Conservation (phyloP, 2,797 vertebrate genomes). For the Neosalanx taihuensis region DNA sequence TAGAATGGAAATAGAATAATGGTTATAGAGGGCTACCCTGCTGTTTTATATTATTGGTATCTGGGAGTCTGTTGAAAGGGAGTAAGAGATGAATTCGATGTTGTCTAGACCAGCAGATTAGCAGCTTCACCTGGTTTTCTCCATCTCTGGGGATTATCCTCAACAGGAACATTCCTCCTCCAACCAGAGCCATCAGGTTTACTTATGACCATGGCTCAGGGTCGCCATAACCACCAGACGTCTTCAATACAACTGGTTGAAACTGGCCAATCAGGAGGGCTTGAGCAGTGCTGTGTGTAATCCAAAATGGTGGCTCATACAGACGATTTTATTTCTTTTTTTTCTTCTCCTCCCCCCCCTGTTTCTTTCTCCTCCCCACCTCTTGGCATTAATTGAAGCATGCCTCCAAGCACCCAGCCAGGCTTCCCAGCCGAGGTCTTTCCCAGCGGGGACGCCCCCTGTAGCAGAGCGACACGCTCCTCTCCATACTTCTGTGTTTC, state of each 20-base stretch:
- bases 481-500: constrained; percentile 30
- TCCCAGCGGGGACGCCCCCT: constrained; percentile 19
- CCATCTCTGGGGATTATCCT: not conserved
- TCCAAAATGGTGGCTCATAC: constrained; percentile 35
- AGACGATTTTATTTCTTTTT: not conserved
- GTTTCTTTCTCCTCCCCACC: constrained; percentile 9
- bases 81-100: not conserved
- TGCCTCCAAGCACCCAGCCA: constrained; percentile 38
- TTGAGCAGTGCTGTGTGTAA: constrained; percentile 25
- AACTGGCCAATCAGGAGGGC: constrained; percentile 8
- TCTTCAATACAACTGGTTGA: not conserved
- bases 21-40: constrained; percentile 1
- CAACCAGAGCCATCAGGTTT: too few relatives aligned
- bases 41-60: constrained; percentile 39
- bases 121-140: not conserved
- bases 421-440: constrained; percentile 32
- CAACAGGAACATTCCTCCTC: not conserved
- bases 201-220: not conserved
- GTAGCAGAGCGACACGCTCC: constrained; percentile 44
- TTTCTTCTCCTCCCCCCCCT: not conserved
- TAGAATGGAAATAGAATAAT: constrained; percentile 28
- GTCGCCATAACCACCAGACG: not conserved
- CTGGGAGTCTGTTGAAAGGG: constrained; percentile 29
- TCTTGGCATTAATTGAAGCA: constrained; percentile 53
- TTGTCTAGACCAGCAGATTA: constrained; percentile 12